Percentiles rank a stretch among this genome's conserved stretches.
These are phyloP conservation scores for Anticlea derivata DNA, from an alignment of 2,888 invertebrate genomes.

Conservation along the genomic window DNA sequence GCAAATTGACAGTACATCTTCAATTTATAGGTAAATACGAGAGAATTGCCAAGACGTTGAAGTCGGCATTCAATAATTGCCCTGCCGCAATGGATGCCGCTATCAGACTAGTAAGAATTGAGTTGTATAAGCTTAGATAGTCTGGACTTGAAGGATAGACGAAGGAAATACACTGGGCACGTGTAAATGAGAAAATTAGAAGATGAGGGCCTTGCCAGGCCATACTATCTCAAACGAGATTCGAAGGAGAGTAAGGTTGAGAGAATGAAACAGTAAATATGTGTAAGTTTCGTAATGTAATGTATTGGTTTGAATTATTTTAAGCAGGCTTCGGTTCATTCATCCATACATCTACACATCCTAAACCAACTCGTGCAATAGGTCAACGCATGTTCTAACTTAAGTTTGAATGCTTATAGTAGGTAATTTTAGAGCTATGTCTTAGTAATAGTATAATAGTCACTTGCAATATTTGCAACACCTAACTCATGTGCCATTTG, in stretches of 20 bases:
- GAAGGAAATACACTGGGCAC: neutral
- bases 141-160: neutral
- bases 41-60: conserved; percentile 5
- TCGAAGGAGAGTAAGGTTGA: too few relatives aligned
- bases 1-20: conserved; percentile 28
- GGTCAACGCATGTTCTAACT: conserved; percentile 27
- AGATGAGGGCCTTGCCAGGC: too few relatives aligned
- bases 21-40: conserved; percentile 17
- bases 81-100: neutral
- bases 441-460: conserved; percentile 57
- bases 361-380: conserved; percentile 22
- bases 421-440: conserved; percentile 44
- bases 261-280: too few relatives aligned
- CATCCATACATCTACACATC: conserved; percentile 1
- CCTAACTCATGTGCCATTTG: conserved; percentile 45
- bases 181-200: too few relatives aligned
- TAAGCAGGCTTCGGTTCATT: neutral
- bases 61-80: conserved; percentile 2
- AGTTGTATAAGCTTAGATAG: neutral
- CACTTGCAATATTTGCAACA: conserved; percentile 42
- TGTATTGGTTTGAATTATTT: too few relatives aligned
- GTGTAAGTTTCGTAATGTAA: too few relatives aligned
- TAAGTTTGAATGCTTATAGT: conserved; percentile 35
- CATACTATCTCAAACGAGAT: too few relatives aligned
- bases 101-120: neutral